Conservation (phyloP, 2,888 invertebrate species). For the Malthinus seriepunctatus region DNA sequence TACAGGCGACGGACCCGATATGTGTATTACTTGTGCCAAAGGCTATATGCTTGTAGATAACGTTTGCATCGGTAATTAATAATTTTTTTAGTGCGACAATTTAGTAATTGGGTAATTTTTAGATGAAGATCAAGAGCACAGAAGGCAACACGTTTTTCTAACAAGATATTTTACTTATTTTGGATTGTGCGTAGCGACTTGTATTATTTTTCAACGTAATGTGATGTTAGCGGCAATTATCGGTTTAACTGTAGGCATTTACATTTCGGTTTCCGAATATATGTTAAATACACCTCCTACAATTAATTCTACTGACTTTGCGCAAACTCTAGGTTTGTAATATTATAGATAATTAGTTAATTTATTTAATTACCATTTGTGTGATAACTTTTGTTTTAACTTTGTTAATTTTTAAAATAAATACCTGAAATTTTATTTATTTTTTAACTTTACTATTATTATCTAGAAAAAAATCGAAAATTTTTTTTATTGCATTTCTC, state of each 20-base stretch:
- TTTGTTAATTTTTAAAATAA: neutral
- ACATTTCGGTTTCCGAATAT: constrained; percentile 86
- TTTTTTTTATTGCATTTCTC: no score
- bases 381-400: no score
- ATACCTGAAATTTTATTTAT: no score
- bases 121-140: constrained; percentile 57
- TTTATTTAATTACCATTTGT: constrained; percentile 12
- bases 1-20: constrained; percentile 88
- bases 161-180: constrained; percentile 82
- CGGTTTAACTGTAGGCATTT: constrained; percentile 77
- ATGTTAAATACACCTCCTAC: constrained; percentile 56
- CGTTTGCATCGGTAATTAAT: constrained; percentile 71
- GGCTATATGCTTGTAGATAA: constrained; percentile 74
- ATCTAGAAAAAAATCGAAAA: no score
- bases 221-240: constrained; percentile 75
- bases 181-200: constrained; percentile 82
- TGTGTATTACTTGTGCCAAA: constrained; percentile 80
- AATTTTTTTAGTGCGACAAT: neutral
- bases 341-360: constrained; percentile 12
- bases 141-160: constrained; percentile 62
- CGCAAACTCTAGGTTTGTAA: constrained; percentile 14
- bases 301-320: constrained; percentile 42
- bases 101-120: constrained; percentile 4
- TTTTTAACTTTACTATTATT: no score
- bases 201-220: constrained; percentile 82